These are phyloP conservation scores for Drosophila truncata DNA, from an alignment of 1,140 invertebrate genomes.

Conservation along the genomic window DNA sequence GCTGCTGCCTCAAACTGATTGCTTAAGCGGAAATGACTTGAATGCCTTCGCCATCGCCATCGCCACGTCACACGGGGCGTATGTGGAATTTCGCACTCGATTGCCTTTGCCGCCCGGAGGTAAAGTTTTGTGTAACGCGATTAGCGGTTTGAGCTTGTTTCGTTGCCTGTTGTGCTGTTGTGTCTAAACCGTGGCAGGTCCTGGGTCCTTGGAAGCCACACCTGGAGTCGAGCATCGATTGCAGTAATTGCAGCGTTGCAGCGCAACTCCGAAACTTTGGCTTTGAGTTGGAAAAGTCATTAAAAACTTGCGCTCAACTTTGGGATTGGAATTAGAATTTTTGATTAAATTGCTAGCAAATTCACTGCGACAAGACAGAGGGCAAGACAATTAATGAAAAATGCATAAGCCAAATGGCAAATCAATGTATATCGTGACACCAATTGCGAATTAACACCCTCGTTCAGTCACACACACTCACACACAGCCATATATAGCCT, in stretches of 20 bases:
- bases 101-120: slow-evolving; percentile 48
- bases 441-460: slow-evolving; percentile 70
- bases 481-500: slow-evolving; percentile 21
- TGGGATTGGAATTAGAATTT: slow-evolving; percentile 68
- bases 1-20: slow-evolving; percentile 64
- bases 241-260: slow-evolving; percentile 71
- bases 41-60: slow-evolving; percentile 65
- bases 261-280: slow-evolving; percentile 45
- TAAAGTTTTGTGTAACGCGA: slow-evolving; percentile 80
- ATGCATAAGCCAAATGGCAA: slow-evolving; percentile 75
- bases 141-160: slow-evolving; percentile 75
- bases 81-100: slow-evolving; percentile 82
- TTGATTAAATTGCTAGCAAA: slow-evolving; percentile 74
- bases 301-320: slow-evolving; percentile 77
- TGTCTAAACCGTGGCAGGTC: slow-evolving; percentile 53
- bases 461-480: slow-evolving; percentile 29
- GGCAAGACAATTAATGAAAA: slow-evolving; percentile 81
- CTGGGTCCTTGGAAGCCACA: slow-evolving; percentile 17
- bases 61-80: slow-evolving; percentile 68
- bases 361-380: slow-evolving; percentile 36
- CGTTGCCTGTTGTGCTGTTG: slow-evolving; percentile 66
- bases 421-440: slow-evolving; percentile 85
- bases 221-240: slow-evolving; percentile 32
- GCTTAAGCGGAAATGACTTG: slow-evolving; percentile 83
- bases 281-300: slow-evolving; percentile 72